Conservation (phyloP, 2,113 vertebrate species). For the Phylloscopus trochiloides region DNA sequence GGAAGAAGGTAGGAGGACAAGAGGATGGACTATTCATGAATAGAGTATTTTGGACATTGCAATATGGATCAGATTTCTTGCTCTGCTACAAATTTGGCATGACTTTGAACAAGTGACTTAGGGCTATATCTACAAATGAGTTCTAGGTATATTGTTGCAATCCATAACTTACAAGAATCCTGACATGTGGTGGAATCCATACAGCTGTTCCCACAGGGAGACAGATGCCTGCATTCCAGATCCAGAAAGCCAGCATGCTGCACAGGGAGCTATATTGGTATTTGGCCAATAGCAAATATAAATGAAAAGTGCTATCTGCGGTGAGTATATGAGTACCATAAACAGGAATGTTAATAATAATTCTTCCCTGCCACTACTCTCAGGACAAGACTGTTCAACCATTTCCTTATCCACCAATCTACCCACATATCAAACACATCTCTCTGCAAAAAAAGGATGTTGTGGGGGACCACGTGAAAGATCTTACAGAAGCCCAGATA, state of each 20-base stretch:
- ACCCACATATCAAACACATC: neutral
- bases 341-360: neutral
- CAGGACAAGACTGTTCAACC: neutral
- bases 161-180: neutral
- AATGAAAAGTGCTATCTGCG: neutral
- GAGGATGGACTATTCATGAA: accelerated
- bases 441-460: neutral
- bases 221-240: neutral
- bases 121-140: neutral
- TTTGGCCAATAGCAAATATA: neutral
- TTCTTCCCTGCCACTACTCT: neutral
- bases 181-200: neutral
- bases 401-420: neutral
- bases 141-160: neutral
- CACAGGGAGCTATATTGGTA: neutral
- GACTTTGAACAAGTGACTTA: neutral
- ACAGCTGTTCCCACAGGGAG: neutral
- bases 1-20: neutral
- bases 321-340: neutral
- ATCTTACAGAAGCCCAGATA: neutral
- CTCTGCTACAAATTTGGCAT: neutral
- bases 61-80: neutral
- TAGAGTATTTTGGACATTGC: neutral
- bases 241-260: neutral
- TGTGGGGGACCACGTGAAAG: neutral